Base-by-base conservation (phyloP, 2,797 vertebrate genomes). In the Gouania willdenowi region DNA sequence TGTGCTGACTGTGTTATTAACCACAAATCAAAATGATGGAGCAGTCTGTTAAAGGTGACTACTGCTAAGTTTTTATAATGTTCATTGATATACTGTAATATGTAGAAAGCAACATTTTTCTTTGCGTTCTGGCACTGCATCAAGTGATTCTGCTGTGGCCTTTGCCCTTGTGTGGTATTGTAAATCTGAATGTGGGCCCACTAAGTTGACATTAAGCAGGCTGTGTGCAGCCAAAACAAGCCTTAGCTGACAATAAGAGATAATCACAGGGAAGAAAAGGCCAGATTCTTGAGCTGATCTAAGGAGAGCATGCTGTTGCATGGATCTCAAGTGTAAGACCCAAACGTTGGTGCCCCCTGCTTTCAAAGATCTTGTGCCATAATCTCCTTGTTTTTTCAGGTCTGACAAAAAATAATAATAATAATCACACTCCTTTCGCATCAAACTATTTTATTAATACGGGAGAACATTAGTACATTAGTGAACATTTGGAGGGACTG, bases 161-260 rank as follows among this genome's bases (percentile, higher is more conserved):
- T 48, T 26, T 57, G 44, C 21, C 35, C 52, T 31, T 46, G 57
- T 45, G 44, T 33, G 42, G 28, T 49, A 59, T 62, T 21, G 4
- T 57, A 37, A 35, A 45, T 64, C 37, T 48, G 24, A 71, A 72
- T 69, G 61, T 55, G 75, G 71, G 69, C 41, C 42, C 36, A 54
- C 41, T 41, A 70, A 57, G 52, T 66, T 75, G 47, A 82, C 71
- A 79, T 73, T 59, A 68, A 67, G 51, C 50, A 62, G 43, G 19
- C 55, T 53, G 51, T 56, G 70, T 42, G 60, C 57, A 83, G 81
- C 58, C 79, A 82, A 79, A 85, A 84, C 77, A 83, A 76, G 36
- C 43, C 30, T 42, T 38, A 27, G 47, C 47, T 63, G 53, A 81
- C 66, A 75, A 68, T 72, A 72, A 46, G 55, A 75, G 51, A 82